Percentiles rank a stretch among this genome's conserved stretches.
phyloP scores from a whole-genome alignment of 2,113 vertebrate genomes.

The Antechinus flavipes region DNA sequence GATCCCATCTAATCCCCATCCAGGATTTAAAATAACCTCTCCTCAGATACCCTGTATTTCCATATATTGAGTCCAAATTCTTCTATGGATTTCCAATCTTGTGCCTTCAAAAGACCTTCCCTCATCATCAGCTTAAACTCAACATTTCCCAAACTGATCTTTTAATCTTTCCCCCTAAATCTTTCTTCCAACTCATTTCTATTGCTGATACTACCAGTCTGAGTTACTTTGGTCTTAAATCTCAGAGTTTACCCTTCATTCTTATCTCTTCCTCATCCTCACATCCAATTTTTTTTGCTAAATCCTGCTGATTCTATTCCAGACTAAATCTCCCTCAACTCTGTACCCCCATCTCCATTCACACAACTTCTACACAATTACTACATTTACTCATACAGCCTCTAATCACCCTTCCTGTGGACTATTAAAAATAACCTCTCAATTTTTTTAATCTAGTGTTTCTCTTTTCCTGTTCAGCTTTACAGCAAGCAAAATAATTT shows the following conservation, averaged over 20 bases:
- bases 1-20: background rate
- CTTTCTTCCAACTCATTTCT: background rate
- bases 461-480: background rate
- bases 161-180: background rate
- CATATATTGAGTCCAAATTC: background rate
- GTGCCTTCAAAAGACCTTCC: background rate
- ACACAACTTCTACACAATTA: background rate
- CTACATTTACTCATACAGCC: too few relatives aligned
- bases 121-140: background rate
- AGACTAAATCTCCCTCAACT: background rate
- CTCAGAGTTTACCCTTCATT: background rate
- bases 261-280: background rate
- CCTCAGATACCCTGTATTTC: background rate
- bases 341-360: background rate
- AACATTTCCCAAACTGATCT: background rate
- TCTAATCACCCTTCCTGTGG: background rate
- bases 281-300: background rate
- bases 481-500: background rate
- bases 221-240: background rate
- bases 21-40: background rate
- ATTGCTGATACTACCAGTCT: background rate
- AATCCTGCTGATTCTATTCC: background rate
- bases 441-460: background rate
- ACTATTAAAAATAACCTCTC: background rate
- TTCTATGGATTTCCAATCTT: background rate